Conservation (phyloP, 2,113 vertebrate genomes). For the Leptobrachium ailaonicum region DNA sequence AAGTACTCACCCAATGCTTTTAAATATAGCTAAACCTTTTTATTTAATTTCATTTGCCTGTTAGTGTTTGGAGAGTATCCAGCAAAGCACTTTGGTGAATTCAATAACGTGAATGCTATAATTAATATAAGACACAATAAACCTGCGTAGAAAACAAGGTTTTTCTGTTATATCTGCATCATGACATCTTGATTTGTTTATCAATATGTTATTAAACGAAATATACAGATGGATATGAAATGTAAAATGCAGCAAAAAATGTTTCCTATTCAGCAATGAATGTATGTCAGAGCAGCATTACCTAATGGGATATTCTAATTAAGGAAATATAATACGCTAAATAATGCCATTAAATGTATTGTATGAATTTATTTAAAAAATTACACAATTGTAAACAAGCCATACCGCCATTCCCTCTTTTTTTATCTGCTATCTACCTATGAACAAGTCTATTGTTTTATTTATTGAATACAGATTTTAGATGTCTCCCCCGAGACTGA, state of each 20-base stretch:
- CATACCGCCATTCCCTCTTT: too few relatives aligned
- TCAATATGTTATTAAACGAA: slow-evolving; percentile 19
- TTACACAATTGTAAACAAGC: too few relatives aligned
- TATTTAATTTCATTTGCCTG: slow-evolving; percentile 77
- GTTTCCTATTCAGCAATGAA: neutral
- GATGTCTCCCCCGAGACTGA: too few relatives aligned
- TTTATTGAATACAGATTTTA: too few relatives aligned
- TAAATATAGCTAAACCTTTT: slow-evolving; percentile 72
- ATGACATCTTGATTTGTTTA: slow-evolving; percentile 53
- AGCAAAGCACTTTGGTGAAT: slow-evolving; percentile 80
- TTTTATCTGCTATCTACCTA: too few relatives aligned
- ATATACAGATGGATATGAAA: slow-evolving; percentile 17
- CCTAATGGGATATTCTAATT: neutral
- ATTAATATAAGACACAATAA: slow-evolving; percentile 72
- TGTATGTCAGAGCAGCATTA: neutral
- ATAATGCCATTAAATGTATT: neutral
- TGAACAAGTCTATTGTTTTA: too few relatives aligned
- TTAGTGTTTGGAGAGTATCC: slow-evolving; percentile 80
- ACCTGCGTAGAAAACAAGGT: slow-evolving; percentile 51
- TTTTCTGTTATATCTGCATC: slow-evolving; percentile 52
- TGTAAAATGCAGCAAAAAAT: slow-evolving; percentile 5
- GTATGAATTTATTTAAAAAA: too few relatives aligned
- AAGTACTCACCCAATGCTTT: slow-evolving; percentile 64
- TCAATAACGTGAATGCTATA: slow-evolving; percentile 69
- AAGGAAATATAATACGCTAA: neutral